Evolutionary conservation across 2,888 invertebrate genomes (phyloP), one percentile per base, ranked within the genome.

Genomic region (Agrotis puta): DNA sequence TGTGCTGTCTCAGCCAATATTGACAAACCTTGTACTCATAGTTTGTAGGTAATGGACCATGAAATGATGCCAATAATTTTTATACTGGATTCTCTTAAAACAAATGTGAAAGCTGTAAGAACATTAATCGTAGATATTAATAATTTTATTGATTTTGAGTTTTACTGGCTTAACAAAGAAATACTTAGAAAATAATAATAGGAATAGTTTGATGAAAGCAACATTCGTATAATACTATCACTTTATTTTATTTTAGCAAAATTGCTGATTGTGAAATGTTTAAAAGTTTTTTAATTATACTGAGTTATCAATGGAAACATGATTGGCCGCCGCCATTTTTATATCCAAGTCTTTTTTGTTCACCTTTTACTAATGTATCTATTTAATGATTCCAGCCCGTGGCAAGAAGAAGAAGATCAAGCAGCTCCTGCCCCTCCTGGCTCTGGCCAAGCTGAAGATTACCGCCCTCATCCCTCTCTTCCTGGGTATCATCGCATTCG

Each of bases 381-480:
- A 6, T 24, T 58, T 64, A 66, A 70, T 69, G 9, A 64, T 92
- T 92, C 5, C 94, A 98, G 98, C 98, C 87, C 97, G 98, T 89
- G 98, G 98, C 89, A 98, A 98, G 94, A 98, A 98, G 96, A 97
- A 98, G 97, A 97, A 97, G 94, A 97, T 97, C 91, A 98, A 98
- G 96, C 97, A 97, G 87, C 97, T 98, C 87, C 93, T 98, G 87
- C 98, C 98, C 24, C 96, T 98, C 83, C 95, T 98, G 84, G 96
- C 98, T 86, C 96, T 98, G 77, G 96, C 98, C 88, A 98, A 98
- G 91, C 93, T 98, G 89, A 98, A 98, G 96, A 97, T 96, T 84
- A 97, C 97, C 77, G 97, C 98, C 33, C 96, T 98, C 77, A 97
- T 98, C 85, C 98, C 98, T 43, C 94, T 98, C 81, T 97, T 97